Evolutionary conservation across 2,113 vertebrate genomes (phyloP), one percentile per base, ranked within the genome.

Genomic region (Charadrius vociferus): DNA sequence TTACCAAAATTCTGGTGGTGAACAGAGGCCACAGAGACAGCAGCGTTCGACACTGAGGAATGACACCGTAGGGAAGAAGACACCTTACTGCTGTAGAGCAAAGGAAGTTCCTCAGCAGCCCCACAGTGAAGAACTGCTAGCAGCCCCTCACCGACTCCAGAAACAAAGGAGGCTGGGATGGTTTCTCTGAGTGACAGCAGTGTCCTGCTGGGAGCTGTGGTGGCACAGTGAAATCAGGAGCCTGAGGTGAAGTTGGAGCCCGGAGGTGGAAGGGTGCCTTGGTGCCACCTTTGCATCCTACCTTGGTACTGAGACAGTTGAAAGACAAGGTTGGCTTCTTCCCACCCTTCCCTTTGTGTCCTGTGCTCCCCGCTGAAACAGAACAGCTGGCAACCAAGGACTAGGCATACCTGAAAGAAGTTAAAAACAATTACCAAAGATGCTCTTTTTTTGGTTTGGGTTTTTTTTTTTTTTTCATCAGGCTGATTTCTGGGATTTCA

Each of bases 401-500:
- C 47, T 79, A 5, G 1, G 20, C 4, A 3, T 6, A 45, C 27
- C 49, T 18, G n/a, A 71, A 81, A 89, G 65, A 55, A 84, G 45
- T 70, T 32, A 55, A 72, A 93, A 88, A 53, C 55, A 9, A 24
- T 83, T 63, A 55, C 32, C 56, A 59, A 71, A 67, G 43, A 50
- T 53, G 30, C 32, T 61, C 3, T 8, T 1, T 6, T 61, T 15
- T 59, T 41, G 39, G 9, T 32, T 41, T 32, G 65, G n/a, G n/a
- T n/a, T 67, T 59, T 14, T 23, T 16, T 29, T 45, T 79, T n/a
- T 72, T 37, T 72, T 86, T 37, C 70, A 36, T 37, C 61, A n/a
- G 77, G n/a, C 73, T 58, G 78, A 71, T 79, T 82, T 91, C 77
- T 73, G 61, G 81, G 96, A 53, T 72, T 79, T 61, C 72, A 39